Conservation (phyloP, 2,888 invertebrate species). For the Malthinus seriepunctatus region DNA sequence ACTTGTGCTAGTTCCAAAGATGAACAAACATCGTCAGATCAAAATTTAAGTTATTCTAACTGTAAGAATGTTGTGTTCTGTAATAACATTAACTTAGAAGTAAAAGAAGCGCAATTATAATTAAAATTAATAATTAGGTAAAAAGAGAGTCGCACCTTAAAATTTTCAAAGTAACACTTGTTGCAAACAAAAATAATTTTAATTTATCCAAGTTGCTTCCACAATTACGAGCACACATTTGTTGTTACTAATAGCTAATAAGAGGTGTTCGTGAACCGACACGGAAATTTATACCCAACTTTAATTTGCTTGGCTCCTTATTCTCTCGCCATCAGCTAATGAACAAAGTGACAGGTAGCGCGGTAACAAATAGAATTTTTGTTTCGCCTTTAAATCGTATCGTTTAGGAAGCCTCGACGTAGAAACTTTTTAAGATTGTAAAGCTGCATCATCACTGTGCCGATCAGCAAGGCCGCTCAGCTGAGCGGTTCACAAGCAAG, state of each 20-base stretch:
- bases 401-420: too few species aligned
- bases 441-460: too few species aligned
- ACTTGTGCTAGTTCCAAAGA: not conserved
- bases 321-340: too few species aligned
- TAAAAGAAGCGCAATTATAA: conserved; percentile 24
- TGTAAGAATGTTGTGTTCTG: conserved; percentile 6
- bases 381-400: too few species aligned
- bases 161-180: conserved; percentile 14
- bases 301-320: too few species aligned
- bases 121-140: not conserved
- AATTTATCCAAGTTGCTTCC: conserved; percentile 30
- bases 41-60: conserved; percentile 3
- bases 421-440: too few species aligned
- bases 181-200: conserved; percentile 9
- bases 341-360: too few species aligned
- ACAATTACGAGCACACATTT: conserved; percentile 4
- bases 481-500: too few species aligned
- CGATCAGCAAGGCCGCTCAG: too few species aligned
- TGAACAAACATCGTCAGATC: not conserved
- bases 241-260: conserved; percentile 5
- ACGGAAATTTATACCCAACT: not conserved
- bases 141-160: too few species aligned
- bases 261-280: not conserved
- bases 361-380: too few species aligned
- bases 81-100: conserved; percentile 10